Base-by-base conservation (phyloP, 2,797 vertebrate species). In the Sebastes nivosus region DNA sequence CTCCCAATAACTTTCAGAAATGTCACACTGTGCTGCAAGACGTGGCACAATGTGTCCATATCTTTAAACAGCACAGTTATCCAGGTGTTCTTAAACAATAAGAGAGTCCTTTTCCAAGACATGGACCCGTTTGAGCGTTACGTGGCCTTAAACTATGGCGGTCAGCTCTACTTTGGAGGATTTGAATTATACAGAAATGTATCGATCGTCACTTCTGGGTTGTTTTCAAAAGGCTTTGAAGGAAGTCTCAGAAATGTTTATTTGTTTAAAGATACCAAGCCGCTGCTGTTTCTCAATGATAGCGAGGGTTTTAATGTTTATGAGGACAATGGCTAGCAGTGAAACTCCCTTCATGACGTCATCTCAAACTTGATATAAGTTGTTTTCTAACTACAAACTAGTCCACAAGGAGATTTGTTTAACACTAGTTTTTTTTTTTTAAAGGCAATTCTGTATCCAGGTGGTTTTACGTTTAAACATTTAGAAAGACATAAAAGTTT, bases 241-340 rank as follows among this genome's bases (percentile, higher is more conserved):
- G 97, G 97, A 61, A 95, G 93, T 91, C 95, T 98, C 55, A 96
- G 95, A 94, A 95, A 97, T 46, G 83, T 96, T 34, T 71, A 93
- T 82, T 91, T 98, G 84, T 97, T 96, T 91, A 93, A 96, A 76
- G 96, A 98, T 69, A 93, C 91, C 20, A 94, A 88, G 77, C 95
- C 94, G 12, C 72, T 96, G 59, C 80, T 77, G 46, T 90, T 96
- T 89, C 80, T 96, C 65, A 91, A 93, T 85, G 93, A 91, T 57
- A 95, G 90, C 73, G 96, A 98, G 88, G 97, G 97, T 18, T 96
- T 97, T 82, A 97, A 97, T 85, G 77, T 98, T 92, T 86, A 94
- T 87, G 89, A 93, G 27, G 95, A 95, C 78, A 91, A 92, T 84
- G 55, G 84, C 8, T 85, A 90, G 67, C 69, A 22, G 22, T 63